Evolutionary conservation across 2,797 vertebrate genomes (phyloP), one percentile per base, ranked within the genome.

Genomic region (Xiphophorus birchmanni): DNA sequence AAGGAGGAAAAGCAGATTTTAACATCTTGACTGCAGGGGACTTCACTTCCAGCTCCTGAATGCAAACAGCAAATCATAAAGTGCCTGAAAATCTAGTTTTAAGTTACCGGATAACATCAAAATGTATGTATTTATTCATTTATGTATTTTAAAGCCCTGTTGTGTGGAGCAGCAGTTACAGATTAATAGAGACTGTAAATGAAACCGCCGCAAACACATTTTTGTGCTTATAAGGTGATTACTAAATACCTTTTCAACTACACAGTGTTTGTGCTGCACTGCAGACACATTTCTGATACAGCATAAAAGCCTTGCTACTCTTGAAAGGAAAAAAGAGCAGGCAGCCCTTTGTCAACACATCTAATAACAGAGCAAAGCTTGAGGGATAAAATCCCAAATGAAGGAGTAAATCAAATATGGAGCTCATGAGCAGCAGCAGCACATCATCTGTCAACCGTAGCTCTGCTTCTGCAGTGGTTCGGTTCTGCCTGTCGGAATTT

Each of bases 351-450:
- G 63, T 67, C 63, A 67, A 67, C 21, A 67, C 35, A 23, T 21
- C 17, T 18, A 67, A 67, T 67, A 67, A 67, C 12, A 40, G 32
- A 65, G 60, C 60, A 65, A 65, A 65, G 63, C 63, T 67, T 23
- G 35, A 67, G 35, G 63, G 63, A 40, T 82, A 40, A 21, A 67
- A 67, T 67, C 63, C 63, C 63, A 67, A 40, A 67, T 67, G 18
- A 67, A 67, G 18, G 8, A 67, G 18, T 21, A 40, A 67, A 67
- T 63, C 35, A 40, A 67, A 67, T 40, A 40, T 11, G 6, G 63
- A 67, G 17, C 18, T 40, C 8, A 23, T 67, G 63, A 67, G 35
- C 32, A 65, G 60, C 32, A 37, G 32, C 63, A 67, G 6, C 35
- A 2, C 18, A 40, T 67, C 63, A 67, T 67, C 63, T 37, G 63